Base-by-base conservation (phyloP, 2,797 vertebrate species). In the Hozukius guyotensis region DNA sequence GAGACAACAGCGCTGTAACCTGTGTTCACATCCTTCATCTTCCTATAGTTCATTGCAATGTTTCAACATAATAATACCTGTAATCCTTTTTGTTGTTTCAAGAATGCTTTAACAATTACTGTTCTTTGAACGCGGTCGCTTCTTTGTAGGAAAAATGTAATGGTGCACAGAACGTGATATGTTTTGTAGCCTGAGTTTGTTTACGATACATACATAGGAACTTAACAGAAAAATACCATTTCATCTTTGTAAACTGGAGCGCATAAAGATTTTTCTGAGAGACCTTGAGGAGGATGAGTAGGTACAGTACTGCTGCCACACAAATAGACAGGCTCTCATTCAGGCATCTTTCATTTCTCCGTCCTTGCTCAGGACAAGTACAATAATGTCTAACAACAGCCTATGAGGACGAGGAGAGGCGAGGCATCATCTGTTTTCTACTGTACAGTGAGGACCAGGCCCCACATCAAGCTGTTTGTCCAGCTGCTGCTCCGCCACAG, bases 391-490 rank as follows among this genome's bases (percentile, higher is more conserved):
- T n/a, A 29, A 32, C 59, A 60, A 22, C 70, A 60, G 57, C 72
- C 67, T 20, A 34, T 60, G 67, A 68, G 36, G 16, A 76, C 8
- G 34, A 20, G n/a, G 12, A 65, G 59, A 72, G 53, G 22, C 2
- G 20, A 62, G 36, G 71, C 31, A 65, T 69, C 32, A 24, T 71
- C 53, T 74, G 66, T 76, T 81, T 81, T 66, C 49, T 31, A 10
- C 20, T n/a, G 49, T 49, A 49, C 46, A 20, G 42, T 12, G 55
- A 80, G 53, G 67, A 71, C 36, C 62, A 42, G 66, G 32, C 61
- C 57, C 72, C 72, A 63, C 68, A 53, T 86, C 65, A 52, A 59
- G 68, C 77, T 85, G 80, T 85, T 88, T 75, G 64, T 75, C 71
- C 86, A 87, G 82, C 88, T 79, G 78, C 84, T 24, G 72, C 72